Conservation (phyloP, 2,888 invertebrate species). For the Brassicogethes aeneus region DNA sequence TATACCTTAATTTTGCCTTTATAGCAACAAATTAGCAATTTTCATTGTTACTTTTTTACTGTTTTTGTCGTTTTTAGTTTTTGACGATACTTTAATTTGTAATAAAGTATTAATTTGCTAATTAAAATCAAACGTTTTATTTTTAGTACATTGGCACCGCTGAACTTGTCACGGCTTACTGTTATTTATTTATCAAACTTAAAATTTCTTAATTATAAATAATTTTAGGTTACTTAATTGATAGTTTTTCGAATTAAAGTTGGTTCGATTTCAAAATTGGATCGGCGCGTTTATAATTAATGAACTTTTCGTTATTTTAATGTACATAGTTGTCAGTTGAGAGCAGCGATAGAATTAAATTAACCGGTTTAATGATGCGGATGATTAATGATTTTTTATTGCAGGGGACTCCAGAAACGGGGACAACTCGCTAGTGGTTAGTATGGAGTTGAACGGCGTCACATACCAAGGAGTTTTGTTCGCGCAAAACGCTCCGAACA, state of each 20-base stretch:
- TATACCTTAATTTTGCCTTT: no score
- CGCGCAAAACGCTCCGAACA: slow-evolving; percentile 42
- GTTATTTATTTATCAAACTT: no score
- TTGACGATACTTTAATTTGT: no score
- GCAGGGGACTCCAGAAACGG: slow-evolving; percentile 74
- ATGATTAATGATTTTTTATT: slow-evolving; percentile 30
- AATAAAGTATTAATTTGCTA: no score
- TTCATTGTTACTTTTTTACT: no score
- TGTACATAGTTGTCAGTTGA: slow-evolving; percentile 17
- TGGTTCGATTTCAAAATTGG: slow-evolving; percentile 12
- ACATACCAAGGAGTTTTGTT: slow-evolving; percentile 93
- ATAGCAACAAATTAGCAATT: no score
- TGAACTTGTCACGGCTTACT: no score
- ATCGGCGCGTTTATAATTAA: slow-evolving; percentile 15
- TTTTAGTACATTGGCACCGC: no score
- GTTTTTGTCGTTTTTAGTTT: no score
- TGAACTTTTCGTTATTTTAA: slow-evolving; percentile 21
- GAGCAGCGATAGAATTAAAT: slow-evolving; percentile 13
- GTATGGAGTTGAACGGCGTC: slow-evolving; percentile 93
- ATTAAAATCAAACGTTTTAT: no score
- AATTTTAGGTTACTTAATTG: no score
- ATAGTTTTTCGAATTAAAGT: neutral
- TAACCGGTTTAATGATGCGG: slow-evolving; percentile 21
- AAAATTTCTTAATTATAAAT: no score
- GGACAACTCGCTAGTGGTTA: slow-evolving; percentile 84